phyloP scores from a whole-genome alignment of 2,888 invertebrate species.

The Rhimphoctona megacephalus region DNA sequence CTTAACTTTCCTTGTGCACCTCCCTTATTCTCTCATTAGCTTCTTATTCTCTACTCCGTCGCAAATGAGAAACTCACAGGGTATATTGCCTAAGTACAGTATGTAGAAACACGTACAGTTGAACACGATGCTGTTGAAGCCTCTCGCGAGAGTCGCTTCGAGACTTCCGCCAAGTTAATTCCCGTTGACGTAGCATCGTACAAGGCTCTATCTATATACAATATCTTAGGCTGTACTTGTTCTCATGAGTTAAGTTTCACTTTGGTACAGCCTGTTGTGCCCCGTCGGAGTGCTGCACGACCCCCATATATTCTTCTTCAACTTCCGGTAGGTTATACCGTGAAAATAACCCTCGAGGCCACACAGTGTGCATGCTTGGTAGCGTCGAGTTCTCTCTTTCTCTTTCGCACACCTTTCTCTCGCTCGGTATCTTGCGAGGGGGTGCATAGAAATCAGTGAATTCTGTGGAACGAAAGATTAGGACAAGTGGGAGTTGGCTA shows the following conservation, averaged over 20 bases:
- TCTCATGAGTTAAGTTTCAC: constrained; percentile 60
- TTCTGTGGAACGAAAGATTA: constrained; percentile 51
- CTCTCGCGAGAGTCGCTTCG: constrained; percentile 37
- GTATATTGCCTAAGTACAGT: constrained; percentile 43
- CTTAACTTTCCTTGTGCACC: background rate
- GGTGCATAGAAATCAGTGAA: constrained; percentile 61
- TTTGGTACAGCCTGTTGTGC: constrained; percentile 50
- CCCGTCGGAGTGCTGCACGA: constrained; percentile 26
- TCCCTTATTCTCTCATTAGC: constrained; percentile 44
- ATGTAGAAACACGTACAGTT: constrained; percentile 45
- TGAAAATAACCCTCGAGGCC: constrained; percentile 60
- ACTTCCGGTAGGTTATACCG: constrained; percentile 54
- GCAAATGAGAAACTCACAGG: background rate
- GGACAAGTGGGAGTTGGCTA: constrained; percentile 47
- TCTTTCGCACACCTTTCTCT: constrained; percentile 45
- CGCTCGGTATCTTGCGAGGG: constrained; percentile 48
- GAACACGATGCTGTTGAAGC: constrained; percentile 46
- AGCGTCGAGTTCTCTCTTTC: constrained; percentile 42
- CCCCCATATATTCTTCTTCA: constrained; percentile 42
- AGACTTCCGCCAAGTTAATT: constrained; percentile 63
- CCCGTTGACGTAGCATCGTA: constrained; percentile 39
- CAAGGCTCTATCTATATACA: constrained; percentile 1
- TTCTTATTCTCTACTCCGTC: constrained; percentile 17
- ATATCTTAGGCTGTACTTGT: constrained; percentile 48
- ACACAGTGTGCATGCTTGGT: constrained; percentile 31